phyloP scores from a whole-genome alignment of 2,113 vertebrate genomes.

The Gavialis gangeticus region DNA sequence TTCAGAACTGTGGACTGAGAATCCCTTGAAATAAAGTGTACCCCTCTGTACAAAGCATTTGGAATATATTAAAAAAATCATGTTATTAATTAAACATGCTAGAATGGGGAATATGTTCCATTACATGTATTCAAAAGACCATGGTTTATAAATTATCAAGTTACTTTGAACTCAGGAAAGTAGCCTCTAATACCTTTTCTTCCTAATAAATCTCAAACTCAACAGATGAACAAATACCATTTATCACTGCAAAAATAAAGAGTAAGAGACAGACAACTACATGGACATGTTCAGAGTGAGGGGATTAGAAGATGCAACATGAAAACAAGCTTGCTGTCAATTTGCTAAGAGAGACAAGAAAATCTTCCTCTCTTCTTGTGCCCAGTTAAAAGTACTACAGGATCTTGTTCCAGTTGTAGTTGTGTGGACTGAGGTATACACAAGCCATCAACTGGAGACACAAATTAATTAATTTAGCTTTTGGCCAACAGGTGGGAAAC shows the following conservation, averaged over 20 bases:
- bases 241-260: neutral
- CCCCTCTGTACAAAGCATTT: neutral
- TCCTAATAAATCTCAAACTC: neutral
- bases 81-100: neutral
- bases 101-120: neutral
- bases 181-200: neutral
- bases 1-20: neutral
- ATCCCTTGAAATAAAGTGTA: neutral
- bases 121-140: neutral
- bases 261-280: neutral
- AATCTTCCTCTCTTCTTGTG: neutral
- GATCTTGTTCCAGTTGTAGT: neutral
- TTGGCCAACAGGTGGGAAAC: neutral
- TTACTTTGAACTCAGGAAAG: neutral
- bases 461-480: rapidly evolving
- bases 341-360: neutral
- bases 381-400: neutral
- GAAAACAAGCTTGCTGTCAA: neutral
- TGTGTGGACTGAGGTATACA: neutral
- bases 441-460: neutral
- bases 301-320: neutral
- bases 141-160: neutral
- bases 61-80: neutral
- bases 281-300: neutral
- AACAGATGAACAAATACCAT: neutral